Percentiles rank a stretch among this genome's conserved stretches.
phyloP scores from a whole-genome alignment of 1,140 invertebrate genomes.

The Lepidotrigona ventralis region DNA sequence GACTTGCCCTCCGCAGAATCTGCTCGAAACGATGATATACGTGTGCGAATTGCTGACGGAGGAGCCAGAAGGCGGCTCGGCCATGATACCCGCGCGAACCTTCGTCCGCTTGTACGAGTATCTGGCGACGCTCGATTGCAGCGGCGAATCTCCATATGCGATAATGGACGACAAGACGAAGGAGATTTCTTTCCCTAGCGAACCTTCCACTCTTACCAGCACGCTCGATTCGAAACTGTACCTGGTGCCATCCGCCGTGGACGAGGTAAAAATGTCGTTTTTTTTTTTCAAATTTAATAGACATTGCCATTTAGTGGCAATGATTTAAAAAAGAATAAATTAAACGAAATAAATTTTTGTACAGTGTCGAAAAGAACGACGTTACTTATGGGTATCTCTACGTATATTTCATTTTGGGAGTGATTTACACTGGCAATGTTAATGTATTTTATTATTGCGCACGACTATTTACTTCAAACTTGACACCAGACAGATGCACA shows the following conservation, averaged over 20 bases:
- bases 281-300: too few species aligned
- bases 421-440: too few species aligned
- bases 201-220: constrained; percentile 1
- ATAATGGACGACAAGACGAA: constrained; percentile 30
- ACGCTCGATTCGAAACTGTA: constrained; percentile 39
- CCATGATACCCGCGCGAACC: constrained; percentile 84
- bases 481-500: too few species aligned
- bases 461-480: too few species aligned
- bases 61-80: constrained; percentile 89
- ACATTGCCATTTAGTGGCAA: too few species aligned
- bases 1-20: constrained; percentile 79
- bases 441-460: too few species aligned
- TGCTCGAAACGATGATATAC: constrained; percentile 89
- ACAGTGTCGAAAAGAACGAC: too few species aligned
- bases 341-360: too few species aligned
- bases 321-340: too few species aligned
- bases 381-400: too few species aligned
- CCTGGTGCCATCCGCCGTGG: background rate
- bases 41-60: constrained; percentile 90
- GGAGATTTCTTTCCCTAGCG: constrained; percentile 31
- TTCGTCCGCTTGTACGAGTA: constrained; percentile 86
- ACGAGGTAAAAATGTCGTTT: constrained; percentile 38
- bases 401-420: too few species aligned
- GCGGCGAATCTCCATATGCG: constrained; percentile 49
- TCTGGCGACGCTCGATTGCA: constrained; percentile 85